Base-by-base conservation (phyloP, 2,113 vertebrate genomes). In the Oxyruncus cristatus region DNA sequence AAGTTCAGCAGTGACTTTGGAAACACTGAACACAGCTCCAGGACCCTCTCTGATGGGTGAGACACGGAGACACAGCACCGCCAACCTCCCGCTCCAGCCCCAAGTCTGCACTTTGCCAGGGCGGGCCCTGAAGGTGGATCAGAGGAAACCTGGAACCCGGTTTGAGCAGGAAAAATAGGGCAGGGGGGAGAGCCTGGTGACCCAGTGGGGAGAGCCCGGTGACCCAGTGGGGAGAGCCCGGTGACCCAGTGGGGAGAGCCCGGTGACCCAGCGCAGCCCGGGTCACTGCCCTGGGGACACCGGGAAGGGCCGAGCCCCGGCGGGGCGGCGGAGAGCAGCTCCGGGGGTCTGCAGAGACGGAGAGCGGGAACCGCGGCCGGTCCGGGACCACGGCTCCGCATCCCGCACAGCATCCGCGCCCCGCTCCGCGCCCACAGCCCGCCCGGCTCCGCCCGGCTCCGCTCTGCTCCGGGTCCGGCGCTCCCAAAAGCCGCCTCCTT, bases 91-190 rank as follows among this genome's bases (percentile, higher is more conserved):
- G 5, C 56, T 39, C 27, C 3, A 8, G 30, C 39, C 16, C 56
- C 42, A 1, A 37, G 21, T 4, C 39, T 2, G 2, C 63, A 0
- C 39, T 20, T 4, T 24, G 24, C 39, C 81, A 2, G 0, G 23
- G 53, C 37, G 42, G 8, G 5, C 46, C 46, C 46, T 2, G 39
- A 7, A 17, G 53, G 8, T 6, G 67, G 12, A 4, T 8, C 53
- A 3, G 44, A 3, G 19, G 9, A 26, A 30, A 26, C 2, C 1
- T 2, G 16, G 33, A 10, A 5, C 30, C 2, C 13, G 14, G 9
- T 4, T 7, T 28, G 19, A 22, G 47, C 47, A 41, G 47, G 3
- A 11, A 14, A 28, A 15, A 3, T 26, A 2, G 42, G 18, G 88
- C 50, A 10, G 10, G 8, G 42, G 7, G 42, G n/a, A 39, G 20